These are phyloP conservation scores for Spongia lamella DNA, from an alignment of 37 sponge, comb jelly and placozoan species.

Conservation along the genomic window DNA sequence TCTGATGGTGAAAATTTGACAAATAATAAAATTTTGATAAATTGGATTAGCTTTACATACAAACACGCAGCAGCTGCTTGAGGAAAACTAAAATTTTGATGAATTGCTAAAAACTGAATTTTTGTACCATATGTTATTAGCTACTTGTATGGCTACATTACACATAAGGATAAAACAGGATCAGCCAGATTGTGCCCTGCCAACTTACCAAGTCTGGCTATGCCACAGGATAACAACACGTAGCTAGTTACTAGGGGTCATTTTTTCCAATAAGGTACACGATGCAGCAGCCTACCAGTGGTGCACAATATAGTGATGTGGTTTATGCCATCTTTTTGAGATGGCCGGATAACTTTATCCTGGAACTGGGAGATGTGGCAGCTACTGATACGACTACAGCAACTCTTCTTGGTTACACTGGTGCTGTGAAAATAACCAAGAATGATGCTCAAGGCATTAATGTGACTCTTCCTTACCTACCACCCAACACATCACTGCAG, in stretches of 20 bases:
- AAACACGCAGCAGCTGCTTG: too few relatives aligned
- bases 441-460: neutral
- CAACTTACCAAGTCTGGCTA: too few relatives aligned
- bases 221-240: too few relatives aligned
- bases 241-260: neutral
- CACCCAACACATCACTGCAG: slow-evolving; percentile 48
- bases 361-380: slow-evolving; percentile 31
- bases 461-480: slow-evolving; percentile 52
- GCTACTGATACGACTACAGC: slow-evolving; percentile 6
- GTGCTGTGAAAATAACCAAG: neutral
- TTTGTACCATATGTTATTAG: too few relatives aligned
- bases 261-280: neutral
- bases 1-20: too few relatives aligned
- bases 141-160: too few relatives aligned
- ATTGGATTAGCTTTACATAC: too few relatives aligned
- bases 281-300: neutral
- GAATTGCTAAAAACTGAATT: too few relatives aligned
- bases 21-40: too few relatives aligned
- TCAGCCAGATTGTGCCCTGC: too few relatives aligned
- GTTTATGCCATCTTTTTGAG: slow-evolving; percentile 43
- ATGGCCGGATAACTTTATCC: slow-evolving; percentile 31
- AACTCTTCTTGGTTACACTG: slow-evolving; percentile 43
- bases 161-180: too few relatives aligned
- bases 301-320: neutral
- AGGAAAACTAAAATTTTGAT: too few relatives aligned